Conservation (phyloP, 1,140 invertebrate species). For the Euglossa dilemma region DNA sequence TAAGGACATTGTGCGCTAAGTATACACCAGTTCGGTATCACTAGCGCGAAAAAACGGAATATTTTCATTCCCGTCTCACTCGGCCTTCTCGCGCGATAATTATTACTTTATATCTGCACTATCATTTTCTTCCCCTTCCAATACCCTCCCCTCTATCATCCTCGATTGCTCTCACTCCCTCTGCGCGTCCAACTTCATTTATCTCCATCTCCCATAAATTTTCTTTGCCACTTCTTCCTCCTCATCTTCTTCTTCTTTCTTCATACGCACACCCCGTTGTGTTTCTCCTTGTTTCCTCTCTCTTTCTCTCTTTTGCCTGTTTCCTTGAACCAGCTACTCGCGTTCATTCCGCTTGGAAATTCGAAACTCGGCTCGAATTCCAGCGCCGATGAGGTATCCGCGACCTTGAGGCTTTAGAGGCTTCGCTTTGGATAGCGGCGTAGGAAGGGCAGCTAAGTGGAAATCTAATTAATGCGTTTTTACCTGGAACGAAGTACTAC, state of each 20-base stretch:
- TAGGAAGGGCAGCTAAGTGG: conserved; percentile 32
- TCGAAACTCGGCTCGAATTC: conserved; percentile 62
- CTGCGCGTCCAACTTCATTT: background rate
- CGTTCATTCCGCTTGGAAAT: conserved; percentile 50
- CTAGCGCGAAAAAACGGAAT: no score
- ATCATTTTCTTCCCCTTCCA: no score
- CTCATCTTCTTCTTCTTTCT: no score
- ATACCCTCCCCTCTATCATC: no score
- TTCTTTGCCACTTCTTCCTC: background rate
- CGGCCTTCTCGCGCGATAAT: no score
- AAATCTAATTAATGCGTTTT: conserved; percentile 61
- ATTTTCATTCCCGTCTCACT: no score
- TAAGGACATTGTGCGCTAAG: no score
- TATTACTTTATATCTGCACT: no score
- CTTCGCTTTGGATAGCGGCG: conserved; percentile 45
- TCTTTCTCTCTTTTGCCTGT: background rate
- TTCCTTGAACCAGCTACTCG: conserved; percentile 22
- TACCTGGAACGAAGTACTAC: conserved; percentile 50
- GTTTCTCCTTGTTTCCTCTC: no score
- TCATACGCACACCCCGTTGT: no score
- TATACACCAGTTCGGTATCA: no score
- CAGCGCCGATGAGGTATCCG: conserved; percentile 46
- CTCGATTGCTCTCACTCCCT: no score
- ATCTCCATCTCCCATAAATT: background rate
- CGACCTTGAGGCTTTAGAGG: conserved; percentile 57